Percentiles rank a stretch among this genome's conserved stretches.
These are phyloP conservation scores for Diceros bicornis DNA, from an alignment of 2,797 vertebrate species.

Conservation along the genomic window DNA sequence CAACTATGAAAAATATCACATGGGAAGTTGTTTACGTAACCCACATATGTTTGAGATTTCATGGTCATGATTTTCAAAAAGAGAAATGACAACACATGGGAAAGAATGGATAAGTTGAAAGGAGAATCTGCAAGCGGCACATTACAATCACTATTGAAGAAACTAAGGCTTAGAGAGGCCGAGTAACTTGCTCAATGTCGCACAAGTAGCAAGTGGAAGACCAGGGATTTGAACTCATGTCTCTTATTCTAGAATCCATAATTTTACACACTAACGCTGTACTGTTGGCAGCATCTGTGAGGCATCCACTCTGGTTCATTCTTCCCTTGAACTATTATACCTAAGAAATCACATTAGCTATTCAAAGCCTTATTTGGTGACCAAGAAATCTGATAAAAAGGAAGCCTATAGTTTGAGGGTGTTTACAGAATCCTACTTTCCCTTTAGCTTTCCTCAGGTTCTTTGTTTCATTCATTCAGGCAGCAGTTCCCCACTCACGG, in stretches of 20 bases:
- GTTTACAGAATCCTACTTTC: neutral
- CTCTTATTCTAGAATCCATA: neutral
- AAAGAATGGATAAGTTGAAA: neutral
- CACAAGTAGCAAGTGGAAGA: neutral
- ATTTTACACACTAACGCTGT: neutral
- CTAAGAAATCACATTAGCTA: neutral
- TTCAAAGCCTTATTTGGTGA: constrained; percentile 17
- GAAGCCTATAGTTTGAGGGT: neutral
- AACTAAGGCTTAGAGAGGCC: neutral
- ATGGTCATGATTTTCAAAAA: neutral
- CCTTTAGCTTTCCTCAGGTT: neutral
- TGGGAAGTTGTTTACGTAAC: constrained; percentile 8
- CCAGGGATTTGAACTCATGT: neutral
- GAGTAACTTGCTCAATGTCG: neutral
- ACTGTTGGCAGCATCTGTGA: neutral
- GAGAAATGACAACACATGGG: neutral
- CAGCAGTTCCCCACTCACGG: neutral
- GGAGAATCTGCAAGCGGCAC: neutral
- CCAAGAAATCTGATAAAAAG: neutral
- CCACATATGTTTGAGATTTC: neutral
- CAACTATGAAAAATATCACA: constrained; percentile 10
- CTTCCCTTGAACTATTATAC: neutral
- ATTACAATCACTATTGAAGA: neutral
- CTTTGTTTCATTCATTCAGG: neutral
- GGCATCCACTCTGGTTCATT: neutral